Base-by-base conservation (phyloP, 2,797 vertebrate genomes). In the Molossus molossus region DNA sequence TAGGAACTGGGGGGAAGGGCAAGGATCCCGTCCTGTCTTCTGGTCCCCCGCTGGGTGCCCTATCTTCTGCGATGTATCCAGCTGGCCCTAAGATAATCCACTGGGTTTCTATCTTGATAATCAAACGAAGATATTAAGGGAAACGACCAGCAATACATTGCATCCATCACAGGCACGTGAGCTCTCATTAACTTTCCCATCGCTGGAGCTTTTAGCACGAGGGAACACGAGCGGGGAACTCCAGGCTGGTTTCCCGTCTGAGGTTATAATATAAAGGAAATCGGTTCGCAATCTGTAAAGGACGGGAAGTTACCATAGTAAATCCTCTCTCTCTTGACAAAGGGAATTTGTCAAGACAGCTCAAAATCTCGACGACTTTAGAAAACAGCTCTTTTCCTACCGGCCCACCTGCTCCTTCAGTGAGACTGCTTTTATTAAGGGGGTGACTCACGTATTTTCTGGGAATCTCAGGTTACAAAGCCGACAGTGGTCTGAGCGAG, bases 231-330 rank as follows among this genome's bases (percentile, higher is more conserved):
- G 37, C 45, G 83, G 48, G 67, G 89, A 92, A 60, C 29, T 75
- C 79, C 73, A 76, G 21, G 40, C 13, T 88, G 27, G 48, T 75
- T 75, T 93, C 96, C 75, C 92, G 23, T 60, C 86, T 55, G 48
- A 77, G 94, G 50, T 83, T 80, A 82, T 3, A n/a, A 27, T 23
- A 79, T 21, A 94, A 80, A 86, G 82, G 27, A 92, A 94, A 92
- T 91, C 15, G 37, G 10, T 64, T 76, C 18, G 88, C 37, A 75
- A 81, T 88, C 76, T 90, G 15, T 60, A 94, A 93, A 92, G 33
- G 37, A 87, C 27, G 57, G 20, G 21, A 72, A 90, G 27, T 33
- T 77, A 75, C 67, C 29, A 60, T 8, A 14, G 14, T 67, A 57
- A 20, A 6, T 12, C 45, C 67, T 73, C 69, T 7, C 80, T 80